phyloP scores from a whole-genome alignment of 1,140 invertebrate species.

The Cydia pomonella region DNA sequence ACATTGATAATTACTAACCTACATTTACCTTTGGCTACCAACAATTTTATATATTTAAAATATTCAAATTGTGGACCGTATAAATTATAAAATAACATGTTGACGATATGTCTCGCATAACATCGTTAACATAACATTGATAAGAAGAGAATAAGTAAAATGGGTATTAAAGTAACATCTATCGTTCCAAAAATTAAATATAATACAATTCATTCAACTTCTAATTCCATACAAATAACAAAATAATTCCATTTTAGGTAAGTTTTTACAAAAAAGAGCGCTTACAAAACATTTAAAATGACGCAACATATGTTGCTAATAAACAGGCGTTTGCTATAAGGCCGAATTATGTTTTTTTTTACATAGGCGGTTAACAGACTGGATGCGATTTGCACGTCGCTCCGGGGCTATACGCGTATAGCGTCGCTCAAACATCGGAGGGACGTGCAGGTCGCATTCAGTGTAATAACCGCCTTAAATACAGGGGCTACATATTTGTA shows the following conservation, averaged over 20 bases:
- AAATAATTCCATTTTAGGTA: not conserved
- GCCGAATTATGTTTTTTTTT: not conserved
- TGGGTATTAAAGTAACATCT: not conserved
- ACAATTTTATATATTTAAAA: not conserved
- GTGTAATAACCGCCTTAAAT: too few species aligned
- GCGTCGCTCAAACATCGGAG: too few species aligned
- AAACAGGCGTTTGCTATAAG: not conserved
- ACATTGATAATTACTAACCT: not conserved
- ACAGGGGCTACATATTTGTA: too few species aligned
- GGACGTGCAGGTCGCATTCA: too few species aligned
- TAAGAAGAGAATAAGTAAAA: not conserved
- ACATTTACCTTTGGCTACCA: constrained; percentile 6
- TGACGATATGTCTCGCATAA: not conserved
- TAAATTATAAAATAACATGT: not conserved
- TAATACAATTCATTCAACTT: not conserved
- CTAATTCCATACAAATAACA: not conserved
- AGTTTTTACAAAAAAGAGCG: not conserved
- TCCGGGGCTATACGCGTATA: too few species aligned
- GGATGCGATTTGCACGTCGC: too few species aligned
- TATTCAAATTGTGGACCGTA: not conserved
- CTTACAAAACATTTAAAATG: not conserved
- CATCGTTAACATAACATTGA: not conserved
- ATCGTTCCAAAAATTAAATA: not conserved
- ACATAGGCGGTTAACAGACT: too few species aligned
- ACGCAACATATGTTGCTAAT: not conserved